Conservation (phyloP, 2,113 vertebrate genomes). For the Protomyctophum bolini region DNA sequence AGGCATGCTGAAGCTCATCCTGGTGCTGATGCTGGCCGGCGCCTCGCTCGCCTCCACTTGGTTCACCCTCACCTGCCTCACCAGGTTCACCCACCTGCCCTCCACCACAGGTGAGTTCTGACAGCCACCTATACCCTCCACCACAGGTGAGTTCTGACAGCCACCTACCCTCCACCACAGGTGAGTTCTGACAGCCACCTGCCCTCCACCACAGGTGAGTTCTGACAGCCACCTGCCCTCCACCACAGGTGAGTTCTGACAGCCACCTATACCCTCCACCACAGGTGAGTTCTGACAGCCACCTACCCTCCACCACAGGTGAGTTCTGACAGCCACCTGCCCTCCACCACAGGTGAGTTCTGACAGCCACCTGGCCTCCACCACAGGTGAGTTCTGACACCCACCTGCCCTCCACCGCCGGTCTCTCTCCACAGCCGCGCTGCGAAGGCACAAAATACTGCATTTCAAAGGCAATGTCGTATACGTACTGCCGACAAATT, state of each 20-base stretch:
- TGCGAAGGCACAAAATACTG: too few species aligned
- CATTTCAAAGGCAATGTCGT: too few species aligned
- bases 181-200: slow-evolving; percentile 83
- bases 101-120: slow-evolving; percentile 87
- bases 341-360: slow-evolving; percentile 89
- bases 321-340: slow-evolving; percentile 80
- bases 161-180: slow-evolving; percentile 94
- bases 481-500: too few species aligned
- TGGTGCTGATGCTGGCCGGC: slow-evolving; percentile 93
- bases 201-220: slow-evolving; percentile 90
- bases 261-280: slow-evolving; percentile 92
- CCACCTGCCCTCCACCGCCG: too few species aligned
- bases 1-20: slow-evolving; percentile 95
- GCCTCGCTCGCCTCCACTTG: slow-evolving; percentile 92
- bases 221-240: slow-evolving; percentile 86
- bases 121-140: slow-evolving; percentile 91
- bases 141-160: slow-evolving; percentile 83
- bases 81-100: slow-evolving; percentile 89
- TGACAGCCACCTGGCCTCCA: slow-evolving; percentile 88
- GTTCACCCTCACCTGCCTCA: slow-evolving; percentile 96
- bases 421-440: too few species aligned
- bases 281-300: slow-evolving; percentile 83
- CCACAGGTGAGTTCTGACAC: slow-evolving; percentile 83
- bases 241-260: slow-evolving; percentile 84
- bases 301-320: slow-evolving; percentile 96